Evolutionary conservation across 2,888 invertebrate genomes (phyloP).

Genomic region (Therioaphis trifolii): DNA sequence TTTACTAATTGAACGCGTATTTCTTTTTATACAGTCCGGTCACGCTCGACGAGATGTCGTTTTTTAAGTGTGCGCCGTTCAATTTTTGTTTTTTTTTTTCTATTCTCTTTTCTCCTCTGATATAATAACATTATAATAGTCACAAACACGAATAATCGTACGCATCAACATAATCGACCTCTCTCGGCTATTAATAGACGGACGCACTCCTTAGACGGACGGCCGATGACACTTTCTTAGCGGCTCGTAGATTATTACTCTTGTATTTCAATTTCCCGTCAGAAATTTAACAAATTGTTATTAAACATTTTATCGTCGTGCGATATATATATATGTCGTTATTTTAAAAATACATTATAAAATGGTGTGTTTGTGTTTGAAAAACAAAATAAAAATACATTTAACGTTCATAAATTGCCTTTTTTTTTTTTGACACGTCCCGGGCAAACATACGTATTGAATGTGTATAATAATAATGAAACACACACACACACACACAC

Average conservation of each 20-base stretch:
- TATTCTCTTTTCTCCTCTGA: no score
- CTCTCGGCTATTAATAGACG: conserved; percentile 7
- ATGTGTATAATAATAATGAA: no score
- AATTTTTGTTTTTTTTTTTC: conserved; percentile 6
- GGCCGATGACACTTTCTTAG: conserved; percentile 9
- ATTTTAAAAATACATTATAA: background rate
- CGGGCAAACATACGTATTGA: conserved; percentile 15
- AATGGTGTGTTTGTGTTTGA: background rate
- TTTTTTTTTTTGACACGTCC: conserved; percentile 19
- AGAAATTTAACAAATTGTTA: conserved; percentile 31
- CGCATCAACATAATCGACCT: background rate
- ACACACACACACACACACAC: no score
- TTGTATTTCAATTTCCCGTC: conserved; percentile 40
- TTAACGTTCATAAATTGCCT: conserved; percentile 15
- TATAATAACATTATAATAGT: no score
- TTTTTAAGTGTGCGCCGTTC: background rate
- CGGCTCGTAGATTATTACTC: background rate
- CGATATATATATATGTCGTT: background rate
- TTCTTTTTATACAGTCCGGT: background rate
- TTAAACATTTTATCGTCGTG: background rate
- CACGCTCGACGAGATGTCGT: conserved; percentile 1
- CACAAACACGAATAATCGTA: background rate
- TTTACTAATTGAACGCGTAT: conserved; percentile 39
- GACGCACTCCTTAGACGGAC: background rate
- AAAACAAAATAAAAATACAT: conserved; percentile 12